phyloP scores from a whole-genome alignment of 2,888 invertebrate genomes.

The Ctena decussata region DNA sequence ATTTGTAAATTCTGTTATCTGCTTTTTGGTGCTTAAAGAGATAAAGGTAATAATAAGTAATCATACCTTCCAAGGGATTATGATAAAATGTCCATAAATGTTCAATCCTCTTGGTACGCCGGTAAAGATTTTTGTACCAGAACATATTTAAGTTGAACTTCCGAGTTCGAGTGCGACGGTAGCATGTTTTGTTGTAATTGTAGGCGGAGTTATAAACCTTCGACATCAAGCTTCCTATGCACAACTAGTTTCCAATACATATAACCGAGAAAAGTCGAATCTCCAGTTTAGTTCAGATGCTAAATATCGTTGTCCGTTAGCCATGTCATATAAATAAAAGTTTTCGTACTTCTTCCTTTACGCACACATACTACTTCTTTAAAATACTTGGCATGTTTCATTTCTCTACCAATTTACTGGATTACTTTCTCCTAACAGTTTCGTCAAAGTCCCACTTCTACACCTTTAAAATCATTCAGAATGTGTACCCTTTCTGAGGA shows the following conservation, averaged over 20 bases:
- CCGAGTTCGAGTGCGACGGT: slow-evolving; percentile 64
- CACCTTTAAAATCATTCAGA: too few relatives aligned
- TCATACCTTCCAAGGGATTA: slow-evolving; percentile 82
- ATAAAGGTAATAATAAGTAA: too few relatives aligned
- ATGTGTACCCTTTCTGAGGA: too few relatives aligned
- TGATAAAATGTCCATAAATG: slow-evolving; percentile 79
- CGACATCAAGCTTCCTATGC: slow-evolving; percentile 51
- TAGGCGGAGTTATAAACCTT: slow-evolving; percentile 47
- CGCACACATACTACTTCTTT: too few relatives aligned
- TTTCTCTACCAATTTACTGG: too few relatives aligned
- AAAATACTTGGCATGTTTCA: too few relatives aligned
- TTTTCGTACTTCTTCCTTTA: too few relatives aligned
- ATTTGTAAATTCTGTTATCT: too few relatives aligned
- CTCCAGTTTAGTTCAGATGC: not conserved
- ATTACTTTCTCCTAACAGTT: too few relatives aligned
- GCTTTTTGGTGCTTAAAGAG: too few relatives aligned
- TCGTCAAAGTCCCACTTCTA: too few relatives aligned
- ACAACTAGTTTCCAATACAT: not conserved
- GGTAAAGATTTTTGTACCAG: slow-evolving; percentile 80
- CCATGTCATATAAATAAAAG: too few relatives aligned
- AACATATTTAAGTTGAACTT: slow-evolving; percentile 81
- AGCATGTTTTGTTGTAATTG: slow-evolving; percentile 62
- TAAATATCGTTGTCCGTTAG: not conserved
- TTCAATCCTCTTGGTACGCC: slow-evolving; percentile 77
- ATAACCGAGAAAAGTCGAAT: not conserved